A percentile compares a stretch with the other conserved stretches of the same genome.
Evolutionary conservation across 2,113 vertebrate species (phyloP).

Genomic region (Hepsetus odoe): DNA sequence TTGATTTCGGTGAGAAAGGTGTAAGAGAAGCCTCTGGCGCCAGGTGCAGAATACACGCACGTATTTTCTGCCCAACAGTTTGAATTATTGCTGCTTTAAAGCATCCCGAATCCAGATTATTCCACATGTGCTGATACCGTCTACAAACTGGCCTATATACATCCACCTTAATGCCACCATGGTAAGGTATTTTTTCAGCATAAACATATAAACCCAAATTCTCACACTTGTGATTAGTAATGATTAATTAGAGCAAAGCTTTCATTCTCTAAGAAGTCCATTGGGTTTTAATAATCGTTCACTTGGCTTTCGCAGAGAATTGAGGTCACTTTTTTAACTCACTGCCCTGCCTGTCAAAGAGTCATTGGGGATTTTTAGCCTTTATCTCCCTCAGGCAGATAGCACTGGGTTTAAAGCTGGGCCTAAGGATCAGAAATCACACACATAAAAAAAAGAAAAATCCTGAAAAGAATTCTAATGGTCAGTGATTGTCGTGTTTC

Average conservation of each 20-base stretch:
- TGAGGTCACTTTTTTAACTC: background rate
- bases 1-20: slow-evolving; percentile 19
- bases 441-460: background rate
- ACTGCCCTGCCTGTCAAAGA: background rate
- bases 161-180: no score
- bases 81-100: background rate
- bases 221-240: background rate
- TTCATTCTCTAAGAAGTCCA: background rate
- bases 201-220: no score
- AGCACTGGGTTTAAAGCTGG: background rate
- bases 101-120: background rate
- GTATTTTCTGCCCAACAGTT: background rate
- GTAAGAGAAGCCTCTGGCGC: slow-evolving; percentile 14
- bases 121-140: background rate
- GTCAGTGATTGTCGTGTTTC: background rate
- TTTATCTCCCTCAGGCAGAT: background rate
- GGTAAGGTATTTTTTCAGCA: no score
- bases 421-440: background rate
- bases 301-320: slow-evolving; percentile 5
- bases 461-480: background rate
- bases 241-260: background rate
- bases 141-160: background rate
- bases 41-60: slow-evolving; percentile 19
- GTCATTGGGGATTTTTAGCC: background rate
- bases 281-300: background rate